phyloP scores from a whole-genome alignment of 1,140 invertebrate species.

The Camponotus vicinus region DNA sequence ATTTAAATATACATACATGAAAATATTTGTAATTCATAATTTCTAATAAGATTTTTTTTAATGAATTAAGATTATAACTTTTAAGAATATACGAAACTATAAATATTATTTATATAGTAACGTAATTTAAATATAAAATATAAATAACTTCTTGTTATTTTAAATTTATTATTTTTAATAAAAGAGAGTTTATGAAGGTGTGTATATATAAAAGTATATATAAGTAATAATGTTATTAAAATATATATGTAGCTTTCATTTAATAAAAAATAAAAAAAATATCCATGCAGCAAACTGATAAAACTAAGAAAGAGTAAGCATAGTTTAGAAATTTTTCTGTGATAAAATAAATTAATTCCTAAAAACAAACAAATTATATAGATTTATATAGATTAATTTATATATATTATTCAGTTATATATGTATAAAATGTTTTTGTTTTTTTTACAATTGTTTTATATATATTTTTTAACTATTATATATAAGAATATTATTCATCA shows the following conservation, averaged over 20 bases:
- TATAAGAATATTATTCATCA: not conserved
- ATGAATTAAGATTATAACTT: not conserved
- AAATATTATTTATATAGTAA: not conserved
- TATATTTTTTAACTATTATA: not conserved
- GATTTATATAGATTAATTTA: too few species aligned
- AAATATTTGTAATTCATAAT: slow-evolving; percentile 11
- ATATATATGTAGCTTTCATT: not conserved
- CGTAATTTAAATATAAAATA: not conserved
- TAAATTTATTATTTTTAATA: slow-evolving; percentile 1
- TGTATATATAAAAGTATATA: not conserved
- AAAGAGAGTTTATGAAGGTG: not conserved
- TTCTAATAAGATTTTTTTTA: not conserved
- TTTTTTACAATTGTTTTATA: not conserved
- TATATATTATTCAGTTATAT: slow-evolving; percentile 23
- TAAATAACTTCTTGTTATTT: not conserved
- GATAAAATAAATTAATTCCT: not conserved
- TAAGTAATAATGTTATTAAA: slow-evolving; percentile 10
- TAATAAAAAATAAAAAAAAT: slow-evolving; percentile 1
- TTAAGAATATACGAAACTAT: not conserved
- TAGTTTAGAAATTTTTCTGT: slow-evolving; percentile 19
- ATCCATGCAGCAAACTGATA: slow-evolving; percentile 5
- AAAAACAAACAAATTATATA: too few species aligned
- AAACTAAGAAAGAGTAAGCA: slow-evolving; percentile 8
- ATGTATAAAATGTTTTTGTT: not conserved
- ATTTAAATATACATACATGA: not conserved